A percentile compares a stretch with the other conserved stretches of the same genome.
Conservation (phyloP, 1,140 invertebrate species). For the Antheraea mylitta region DNA sequence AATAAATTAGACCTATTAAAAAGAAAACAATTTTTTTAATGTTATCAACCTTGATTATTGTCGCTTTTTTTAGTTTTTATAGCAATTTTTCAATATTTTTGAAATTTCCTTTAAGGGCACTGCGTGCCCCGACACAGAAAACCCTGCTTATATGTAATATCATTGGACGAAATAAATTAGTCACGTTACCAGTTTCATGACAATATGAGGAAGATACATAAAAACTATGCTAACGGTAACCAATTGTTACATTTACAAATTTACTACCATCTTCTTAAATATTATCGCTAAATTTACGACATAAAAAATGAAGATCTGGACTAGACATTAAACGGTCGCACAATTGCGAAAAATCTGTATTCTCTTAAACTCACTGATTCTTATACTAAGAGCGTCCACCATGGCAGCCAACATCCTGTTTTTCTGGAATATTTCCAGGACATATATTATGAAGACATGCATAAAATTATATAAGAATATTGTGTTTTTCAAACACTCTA, state of each 20-base stretch:
- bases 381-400: not conserved
- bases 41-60: too few species aligned
- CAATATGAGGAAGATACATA: not conserved
- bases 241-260: not conserved
- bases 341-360: not conserved
- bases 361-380: not conserved
- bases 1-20: too few species aligned
- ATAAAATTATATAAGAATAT: not conserved
- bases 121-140: too few species aligned
- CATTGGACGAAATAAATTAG: too few species aligned
- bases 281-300: not conserved
- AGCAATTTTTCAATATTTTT: too few species aligned
- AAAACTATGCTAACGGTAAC: not conserved
- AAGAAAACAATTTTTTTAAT: too few species aligned
- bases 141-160: too few species aligned
- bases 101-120: too few species aligned
- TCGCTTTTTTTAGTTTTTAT: too few species aligned
- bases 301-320: not conserved
- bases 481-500: conserved; percentile 3
- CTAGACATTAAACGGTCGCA: not conserved
- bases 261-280: not conserved
- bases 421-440: not conserved
- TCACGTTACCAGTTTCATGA: not conserved
- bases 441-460: not conserved
- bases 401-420: not conserved